Evolutionary conservation across 2,797 vertebrate genomes (phyloP).

Genomic region (Hylomyscus alleni): DNA sequence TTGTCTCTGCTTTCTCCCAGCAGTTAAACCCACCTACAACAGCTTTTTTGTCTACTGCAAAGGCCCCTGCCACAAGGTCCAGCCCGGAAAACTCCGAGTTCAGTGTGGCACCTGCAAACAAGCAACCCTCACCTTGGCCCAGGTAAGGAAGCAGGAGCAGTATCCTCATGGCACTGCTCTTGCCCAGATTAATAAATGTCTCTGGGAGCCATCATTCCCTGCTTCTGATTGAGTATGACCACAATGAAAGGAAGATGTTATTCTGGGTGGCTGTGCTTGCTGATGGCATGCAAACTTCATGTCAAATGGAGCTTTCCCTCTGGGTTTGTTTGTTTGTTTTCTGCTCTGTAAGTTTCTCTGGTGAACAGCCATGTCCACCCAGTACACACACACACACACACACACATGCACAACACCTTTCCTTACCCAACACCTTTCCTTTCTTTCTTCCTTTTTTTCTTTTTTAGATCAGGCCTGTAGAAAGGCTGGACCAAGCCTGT

Average conservation of each 20-base stretch:
- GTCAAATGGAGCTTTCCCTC: background rate
- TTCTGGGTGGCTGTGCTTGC: background rate
- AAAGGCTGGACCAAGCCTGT: background rate
- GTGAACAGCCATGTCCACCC: accelerated
- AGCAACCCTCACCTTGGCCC: slow-evolving; percentile 91
- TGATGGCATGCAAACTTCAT: too few relatives aligned
- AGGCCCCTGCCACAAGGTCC: slow-evolving; percentile 89
- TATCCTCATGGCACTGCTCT: accelerated
- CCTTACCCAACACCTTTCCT: background rate
- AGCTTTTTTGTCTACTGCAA: slow-evolving; percentile 96
- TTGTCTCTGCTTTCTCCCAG: slow-evolving; percentile 54
- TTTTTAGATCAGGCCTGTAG: background rate
- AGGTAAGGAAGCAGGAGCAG: slow-evolving; percentile 88
- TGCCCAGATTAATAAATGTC: accelerated
- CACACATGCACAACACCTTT: background rate
- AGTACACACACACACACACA: background rate
- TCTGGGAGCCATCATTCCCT: accelerated
- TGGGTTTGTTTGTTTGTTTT: background rate
- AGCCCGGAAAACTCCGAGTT: slow-evolving; percentile 94
- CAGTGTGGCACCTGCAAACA: slow-evolving; percentile 92
- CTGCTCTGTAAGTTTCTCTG: background rate
- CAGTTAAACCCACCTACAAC: slow-evolving; percentile 89
- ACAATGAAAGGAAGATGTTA: accelerated
- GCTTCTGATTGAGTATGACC: background rate
- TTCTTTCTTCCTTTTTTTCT: background rate